Conservation (phyloP, 1,140 invertebrate genomes). For the Microplitis mediator region DNA sequence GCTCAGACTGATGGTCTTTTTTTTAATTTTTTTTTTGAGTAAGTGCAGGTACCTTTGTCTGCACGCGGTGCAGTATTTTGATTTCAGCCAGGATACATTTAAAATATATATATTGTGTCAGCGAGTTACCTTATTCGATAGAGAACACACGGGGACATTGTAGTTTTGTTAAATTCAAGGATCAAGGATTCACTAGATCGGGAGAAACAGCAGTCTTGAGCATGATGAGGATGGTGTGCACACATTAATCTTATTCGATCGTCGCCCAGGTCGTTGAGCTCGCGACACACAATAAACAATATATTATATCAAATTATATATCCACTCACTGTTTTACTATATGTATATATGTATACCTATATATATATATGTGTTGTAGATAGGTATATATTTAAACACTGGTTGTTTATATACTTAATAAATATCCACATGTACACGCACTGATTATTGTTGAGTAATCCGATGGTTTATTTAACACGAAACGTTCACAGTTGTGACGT, state of each 20-base stretch:
- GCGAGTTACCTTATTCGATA: constrained; percentile 27
- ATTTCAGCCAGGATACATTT: too few relatives aligned
- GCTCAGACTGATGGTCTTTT: too few relatives aligned
- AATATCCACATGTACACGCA: background rate
- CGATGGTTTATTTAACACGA: background rate
- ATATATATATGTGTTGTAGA: too few relatives aligned
- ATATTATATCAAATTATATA: too few relatives aligned
- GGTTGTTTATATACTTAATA: too few relatives aligned
- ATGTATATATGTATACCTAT: too few relatives aligned
- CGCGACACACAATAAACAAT: constrained; percentile 8
- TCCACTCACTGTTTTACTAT: too few relatives aligned
- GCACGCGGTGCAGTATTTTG: too few relatives aligned
- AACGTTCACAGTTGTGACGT: constrained; percentile 20
- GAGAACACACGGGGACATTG: constrained; percentile 27
- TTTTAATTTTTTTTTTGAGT: too few relatives aligned
- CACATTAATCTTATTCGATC: constrained; percentile 4
- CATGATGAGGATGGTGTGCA: constrained; percentile 34
- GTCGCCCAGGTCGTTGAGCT: background rate
- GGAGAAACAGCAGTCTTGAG: constrained; percentile 49
- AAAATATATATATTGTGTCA: too few relatives aligned
- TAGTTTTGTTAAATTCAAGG: constrained; percentile 32
- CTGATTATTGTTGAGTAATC: constrained; percentile 2
- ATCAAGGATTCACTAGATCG: constrained; percentile 30
- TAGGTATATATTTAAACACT: too few relatives aligned
- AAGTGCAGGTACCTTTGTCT: too few relatives aligned